Percentiles rank a stretch among this genome's conserved stretches.
Conservation (phyloP, 2,888 invertebrate species). For the Lottia scabra region DNA sequence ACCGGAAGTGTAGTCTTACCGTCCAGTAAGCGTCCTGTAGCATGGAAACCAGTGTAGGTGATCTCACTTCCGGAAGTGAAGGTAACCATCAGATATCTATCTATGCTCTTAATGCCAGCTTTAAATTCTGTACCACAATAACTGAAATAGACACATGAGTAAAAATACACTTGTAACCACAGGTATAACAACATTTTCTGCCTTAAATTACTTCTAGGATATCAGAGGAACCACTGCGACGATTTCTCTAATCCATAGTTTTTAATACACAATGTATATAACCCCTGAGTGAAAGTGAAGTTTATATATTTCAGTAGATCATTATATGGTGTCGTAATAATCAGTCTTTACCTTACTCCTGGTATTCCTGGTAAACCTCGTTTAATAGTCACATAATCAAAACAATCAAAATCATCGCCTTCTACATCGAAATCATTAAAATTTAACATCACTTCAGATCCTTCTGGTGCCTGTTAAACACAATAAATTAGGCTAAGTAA, state of each 20-base stretch:
- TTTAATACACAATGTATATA: too few species aligned
- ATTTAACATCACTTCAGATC: neutral
- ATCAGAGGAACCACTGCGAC: too few species aligned
- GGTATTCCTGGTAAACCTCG: neutral
- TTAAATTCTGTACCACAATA: neutral
- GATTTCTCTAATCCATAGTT: too few species aligned
- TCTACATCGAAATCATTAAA: conserved; percentile 3
- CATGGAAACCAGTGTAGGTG: neutral
- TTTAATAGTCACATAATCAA: neutral
- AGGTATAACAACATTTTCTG: too few species aligned
- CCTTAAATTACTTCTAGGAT: too few species aligned
- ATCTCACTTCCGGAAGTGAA: neutral
- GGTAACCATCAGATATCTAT: neutral
- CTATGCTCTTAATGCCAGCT: neutral
- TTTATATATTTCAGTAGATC: too few species aligned
- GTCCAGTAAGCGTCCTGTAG: neutral
- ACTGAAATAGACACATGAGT: neutral
- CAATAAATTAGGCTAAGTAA: neutral
- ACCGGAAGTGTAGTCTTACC: neutral
- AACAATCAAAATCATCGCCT: neutral
- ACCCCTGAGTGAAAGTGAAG: too few species aligned
- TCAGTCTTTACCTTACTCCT: neutral
- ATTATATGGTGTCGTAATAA: too few species aligned
- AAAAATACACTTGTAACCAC: too few species aligned
- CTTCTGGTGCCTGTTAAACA: neutral